Evolutionary conservation across 2,888 invertebrate genomes (phyloP), one percentile per base, ranked within the genome.

Genomic region (Oxytorus armatus): DNA sequence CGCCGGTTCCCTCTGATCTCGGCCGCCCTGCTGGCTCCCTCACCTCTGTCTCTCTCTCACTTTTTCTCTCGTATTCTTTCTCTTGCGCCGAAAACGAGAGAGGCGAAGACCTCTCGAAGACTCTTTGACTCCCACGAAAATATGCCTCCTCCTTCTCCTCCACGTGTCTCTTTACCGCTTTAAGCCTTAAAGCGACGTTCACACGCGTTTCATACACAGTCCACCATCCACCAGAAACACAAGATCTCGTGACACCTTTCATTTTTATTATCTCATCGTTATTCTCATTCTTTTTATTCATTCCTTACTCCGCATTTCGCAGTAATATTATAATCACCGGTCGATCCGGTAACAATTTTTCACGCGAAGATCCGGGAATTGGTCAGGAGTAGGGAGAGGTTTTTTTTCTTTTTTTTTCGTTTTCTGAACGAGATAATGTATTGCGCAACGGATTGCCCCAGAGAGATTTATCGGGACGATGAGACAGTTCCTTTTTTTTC

Each of bases 111-210:
- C 86, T 82, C 83, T 3, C 8, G 82, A 75, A 68, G 69, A 82
- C 77, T 82, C 83, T 83, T 81, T 82, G 86, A 82, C 85, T 85
- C 85, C 83, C 82, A 82, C 86, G 84, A 83, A 76, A 77, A 76
- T 73, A 18, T 75, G 18, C 36, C 47, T 36, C 33, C 55, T 61
- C 69, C 42, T 18, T 63, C 10, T 21, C 39, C 21, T n/a, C n/a
- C n/a, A n/a, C 29, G 18, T 14, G 25, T 10, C 55, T 74, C 74
- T 57, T 63, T 53, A 65, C 65, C 77, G 73, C 80, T 80, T 77
- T 47, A 44, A 49, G 33, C 53, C 73, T 47, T 82, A 83, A 84
- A 84, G 79, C 77, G 65, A 70, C 78, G 57, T 75, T 83, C 82
- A 70, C 79, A 79, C 83, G 80, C 44, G 29, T 51, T n/a, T n/a